Base-by-base conservation (phyloP, 2,797 vertebrate species). In the Thalassophryne amazonica region DNA sequence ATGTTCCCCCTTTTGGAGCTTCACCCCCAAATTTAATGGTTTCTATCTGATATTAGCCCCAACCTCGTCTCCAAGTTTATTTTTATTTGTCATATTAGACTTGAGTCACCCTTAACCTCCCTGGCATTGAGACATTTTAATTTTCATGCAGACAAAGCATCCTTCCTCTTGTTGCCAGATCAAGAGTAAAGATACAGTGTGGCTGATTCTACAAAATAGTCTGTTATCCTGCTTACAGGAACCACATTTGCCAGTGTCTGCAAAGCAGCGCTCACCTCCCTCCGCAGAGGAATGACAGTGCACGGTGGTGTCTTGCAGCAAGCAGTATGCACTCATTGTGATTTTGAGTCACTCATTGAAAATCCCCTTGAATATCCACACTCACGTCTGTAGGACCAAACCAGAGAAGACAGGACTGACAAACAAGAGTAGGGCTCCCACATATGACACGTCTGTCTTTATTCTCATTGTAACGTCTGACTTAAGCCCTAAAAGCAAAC, bases 311-410 rank as follows among this genome's bases (percentile, higher is more conserved):
- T 60, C 51, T 62, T 54, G 53, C 66, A 67, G 60, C 64, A 59
- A 67, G 60, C 64, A 59, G 40, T 43, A 18, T 35, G 18, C 0
- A 6, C 45, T 54, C 30, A 24, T 14, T 3, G 9, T 7, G 20
- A 63, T 47, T 76, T 37, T 82, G 78, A 78, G 25, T 77, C 81
- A 64, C 35, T 42, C 6, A 3, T 24, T 21, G 43, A 52, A 74
- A 51, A 60, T 41, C 41, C 56, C 21, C 39, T 22, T 6, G 12
- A 33, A 51, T 25, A 48, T 54, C 61, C 29, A 37, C 40, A 14
- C 16, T 5, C 18, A 30, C 2, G 6, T 28, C 46, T n/a, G 30
- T 23, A 6, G 23, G 25, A 46, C n/a, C 23, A 53, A 39, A 11
- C 11, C 10, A 19, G 49, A 7, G 20, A 23, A n/a, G 21, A 19